Evolutionary conservation across 2,888 invertebrate genomes (phyloP).

Genomic region (Eucriotettix oculatus): DNA sequence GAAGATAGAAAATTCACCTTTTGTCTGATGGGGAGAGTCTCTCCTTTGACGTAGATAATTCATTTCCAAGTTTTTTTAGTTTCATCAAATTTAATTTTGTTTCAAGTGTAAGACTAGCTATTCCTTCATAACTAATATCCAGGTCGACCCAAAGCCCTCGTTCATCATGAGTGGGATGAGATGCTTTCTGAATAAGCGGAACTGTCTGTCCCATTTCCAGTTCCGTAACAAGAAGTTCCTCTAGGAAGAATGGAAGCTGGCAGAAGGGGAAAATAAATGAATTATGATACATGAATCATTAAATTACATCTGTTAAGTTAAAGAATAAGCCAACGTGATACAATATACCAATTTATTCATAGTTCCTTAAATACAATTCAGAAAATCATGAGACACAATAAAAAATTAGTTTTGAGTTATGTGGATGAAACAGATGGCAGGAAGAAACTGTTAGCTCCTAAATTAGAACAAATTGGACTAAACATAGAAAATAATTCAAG

Average conservation of each 20-base stretch:
- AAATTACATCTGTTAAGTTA: neutral
- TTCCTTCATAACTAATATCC: slow-evolving; percentile 62
- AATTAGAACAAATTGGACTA: too few species aligned
- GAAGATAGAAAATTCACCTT: slow-evolving; percentile 1
- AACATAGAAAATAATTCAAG: too few species aligned
- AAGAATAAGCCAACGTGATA: too few species aligned
- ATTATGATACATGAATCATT: neutral
- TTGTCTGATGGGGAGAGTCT: neutral
- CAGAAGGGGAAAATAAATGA: slow-evolving; percentile 8
- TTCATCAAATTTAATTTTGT: slow-evolving; percentile 76
- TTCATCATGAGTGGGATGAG: slow-evolving; percentile 53
- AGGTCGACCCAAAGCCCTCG: slow-evolving; percentile 81
- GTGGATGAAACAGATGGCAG: too few species aligned
- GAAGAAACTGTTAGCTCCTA: too few species aligned
- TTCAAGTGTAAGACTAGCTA: slow-evolving; percentile 63
- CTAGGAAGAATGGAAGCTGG: slow-evolving; percentile 72
- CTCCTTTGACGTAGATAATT: neutral
- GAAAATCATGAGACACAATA: too few species aligned
- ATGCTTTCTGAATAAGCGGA: slow-evolving; percentile 44
- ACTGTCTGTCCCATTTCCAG: slow-evolving; percentile 53
- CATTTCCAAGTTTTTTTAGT: slow-evolving; percentile 24
- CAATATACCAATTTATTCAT: too few species aligned
- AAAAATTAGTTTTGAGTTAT: too few species aligned
- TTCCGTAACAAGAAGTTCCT: slow-evolving; percentile 59
- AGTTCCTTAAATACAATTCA: too few species aligned